Percentiles rank a stretch among this genome's conserved stretches.
Evolutionary conservation across 30 jellyfish, hydroid and myxozoan genomes (phyloP).

Genomic region (Haliclystus octoradiatus): DNA sequence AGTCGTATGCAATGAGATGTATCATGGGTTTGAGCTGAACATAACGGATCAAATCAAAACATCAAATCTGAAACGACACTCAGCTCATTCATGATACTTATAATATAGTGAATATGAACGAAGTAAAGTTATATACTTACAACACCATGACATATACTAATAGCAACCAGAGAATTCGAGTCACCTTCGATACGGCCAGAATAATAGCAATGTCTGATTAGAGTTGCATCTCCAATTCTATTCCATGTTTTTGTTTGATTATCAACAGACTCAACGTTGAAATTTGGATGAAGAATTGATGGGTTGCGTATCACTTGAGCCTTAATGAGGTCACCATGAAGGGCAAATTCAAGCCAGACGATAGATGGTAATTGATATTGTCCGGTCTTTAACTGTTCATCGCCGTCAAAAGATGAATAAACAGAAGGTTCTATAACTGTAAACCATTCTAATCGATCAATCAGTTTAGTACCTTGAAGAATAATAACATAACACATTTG

Average conservation of each 20-base stretch:
- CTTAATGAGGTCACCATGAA: background rate
- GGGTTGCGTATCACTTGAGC: conserved; percentile 29
- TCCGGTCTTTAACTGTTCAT: too few species aligned
- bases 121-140: conserved; percentile 45
- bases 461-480: too few species aligned
- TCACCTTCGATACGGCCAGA: conserved; percentile 44
- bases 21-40: too few species aligned
- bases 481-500: too few species aligned
- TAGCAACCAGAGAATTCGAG: conserved; percentile 60
- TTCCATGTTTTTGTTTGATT: background rate
- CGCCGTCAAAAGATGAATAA: too few species aligned
- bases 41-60: too few species aligned
- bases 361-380: background rate
- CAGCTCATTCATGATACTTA: too few species aligned
- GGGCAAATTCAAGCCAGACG: background rate
- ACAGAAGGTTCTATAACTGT: too few species aligned
- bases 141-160: conserved; percentile 76
- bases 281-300: conserved; percentile 30
- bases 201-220: conserved; percentile 37
- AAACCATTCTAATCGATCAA: too few species aligned
- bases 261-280: conserved; percentile 32
- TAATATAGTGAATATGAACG: too few species aligned
- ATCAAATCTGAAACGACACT: too few species aligned
- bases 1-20: too few species aligned
- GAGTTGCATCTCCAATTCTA: background rate